Conservation (phyloP, 2,797 vertebrate genomes). For the Gouania willdenowi region DNA sequence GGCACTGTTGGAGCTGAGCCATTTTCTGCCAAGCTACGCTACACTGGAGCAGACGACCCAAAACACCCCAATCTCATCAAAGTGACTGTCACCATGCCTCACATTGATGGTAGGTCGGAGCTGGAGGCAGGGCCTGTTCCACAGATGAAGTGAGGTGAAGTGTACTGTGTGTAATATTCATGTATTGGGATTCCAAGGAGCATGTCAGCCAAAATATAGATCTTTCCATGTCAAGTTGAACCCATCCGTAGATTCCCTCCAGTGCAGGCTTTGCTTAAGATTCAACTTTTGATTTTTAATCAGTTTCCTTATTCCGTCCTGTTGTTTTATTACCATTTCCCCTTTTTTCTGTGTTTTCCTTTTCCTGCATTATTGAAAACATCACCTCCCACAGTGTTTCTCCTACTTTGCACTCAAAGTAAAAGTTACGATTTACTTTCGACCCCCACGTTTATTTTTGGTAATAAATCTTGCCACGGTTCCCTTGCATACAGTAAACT, state of each 20-base stretch:
- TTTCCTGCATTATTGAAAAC: conserved; percentile 7
- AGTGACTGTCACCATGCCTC: conserved; percentile 90
- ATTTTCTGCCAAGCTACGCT: conserved; percentile 91
- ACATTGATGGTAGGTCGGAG: conserved; percentile 84
- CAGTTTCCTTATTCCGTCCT: conserved; percentile 31
- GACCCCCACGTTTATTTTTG: no score
- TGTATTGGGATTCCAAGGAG: conserved; percentile 39
- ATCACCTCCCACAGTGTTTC: not conserved
- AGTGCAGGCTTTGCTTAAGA: conserved; percentile 40
- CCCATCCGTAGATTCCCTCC: conserved; percentile 26
- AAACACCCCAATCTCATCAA: conserved; percentile 88
- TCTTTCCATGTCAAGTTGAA: conserved; percentile 23
- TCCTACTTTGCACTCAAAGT: no score
- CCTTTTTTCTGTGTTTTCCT: conserved; percentile 8
- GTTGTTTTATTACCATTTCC: conserved; percentile 1
- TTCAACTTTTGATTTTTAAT: conserved; percentile 57
- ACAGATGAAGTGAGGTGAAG: conserved; percentile 44
- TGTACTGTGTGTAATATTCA: conserved; percentile 53
- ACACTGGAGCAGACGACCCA: conserved; percentile 86
- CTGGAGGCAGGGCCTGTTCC: conserved; percentile 32
- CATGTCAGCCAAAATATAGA: conserved; percentile 52
- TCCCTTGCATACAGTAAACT: no score
- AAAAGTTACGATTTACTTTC: no score
- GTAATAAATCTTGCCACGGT: no score
- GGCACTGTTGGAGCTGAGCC: conserved; percentile 91